Evolutionary conservation across 2,797 vertebrate genomes (phyloP).

Genomic region (Arnoldichthys spilopterus): DNA sequence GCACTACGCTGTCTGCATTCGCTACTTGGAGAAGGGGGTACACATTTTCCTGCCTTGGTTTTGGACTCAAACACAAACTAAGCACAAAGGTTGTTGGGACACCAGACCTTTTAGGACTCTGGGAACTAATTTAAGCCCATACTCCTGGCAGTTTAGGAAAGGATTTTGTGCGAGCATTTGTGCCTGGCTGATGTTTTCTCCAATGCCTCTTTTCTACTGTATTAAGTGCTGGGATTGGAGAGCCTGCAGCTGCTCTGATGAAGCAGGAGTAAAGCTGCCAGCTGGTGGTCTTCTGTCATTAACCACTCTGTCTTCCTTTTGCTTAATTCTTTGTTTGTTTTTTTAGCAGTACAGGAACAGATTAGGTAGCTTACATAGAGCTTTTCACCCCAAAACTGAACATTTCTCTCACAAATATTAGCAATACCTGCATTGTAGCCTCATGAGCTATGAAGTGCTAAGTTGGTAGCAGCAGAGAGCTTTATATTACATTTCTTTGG

Average conservation of each 20-base stretch:
- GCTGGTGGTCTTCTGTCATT: constrained; percentile 27
- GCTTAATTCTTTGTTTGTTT: background rate
- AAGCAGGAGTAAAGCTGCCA: constrained; percentile 41
- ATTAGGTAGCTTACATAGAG: background rate
- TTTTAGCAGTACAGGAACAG: background rate
- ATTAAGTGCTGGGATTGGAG: background rate
- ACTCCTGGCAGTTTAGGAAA: background rate
- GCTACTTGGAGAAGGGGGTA: constrained; percentile 77
- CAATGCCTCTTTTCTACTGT: constrained; percentile 11
- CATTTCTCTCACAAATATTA: background rate
- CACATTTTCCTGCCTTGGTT: constrained; percentile 74
- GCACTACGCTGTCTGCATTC: constrained; percentile 75
- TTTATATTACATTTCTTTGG: constrained; percentile 35
- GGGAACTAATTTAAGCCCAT: background rate
- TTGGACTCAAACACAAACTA: constrained; percentile 67
- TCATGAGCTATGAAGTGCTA: background rate
- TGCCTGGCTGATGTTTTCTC: constrained; percentile 8
- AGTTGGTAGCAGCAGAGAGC: constrained; percentile 64
- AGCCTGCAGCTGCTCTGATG: constrained; percentile 36
- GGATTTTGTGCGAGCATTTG: background rate
- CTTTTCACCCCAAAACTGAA: background rate
- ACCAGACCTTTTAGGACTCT: background rate
- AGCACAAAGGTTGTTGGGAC: background rate
- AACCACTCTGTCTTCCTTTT: background rate
- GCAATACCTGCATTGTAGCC: background rate